A percentile compares a stretch with the other conserved stretches of the same genome.
Evolutionary conservation across 2,888 invertebrate genomes (phyloP).

Genomic region (Ophioninae sp.): DNA sequence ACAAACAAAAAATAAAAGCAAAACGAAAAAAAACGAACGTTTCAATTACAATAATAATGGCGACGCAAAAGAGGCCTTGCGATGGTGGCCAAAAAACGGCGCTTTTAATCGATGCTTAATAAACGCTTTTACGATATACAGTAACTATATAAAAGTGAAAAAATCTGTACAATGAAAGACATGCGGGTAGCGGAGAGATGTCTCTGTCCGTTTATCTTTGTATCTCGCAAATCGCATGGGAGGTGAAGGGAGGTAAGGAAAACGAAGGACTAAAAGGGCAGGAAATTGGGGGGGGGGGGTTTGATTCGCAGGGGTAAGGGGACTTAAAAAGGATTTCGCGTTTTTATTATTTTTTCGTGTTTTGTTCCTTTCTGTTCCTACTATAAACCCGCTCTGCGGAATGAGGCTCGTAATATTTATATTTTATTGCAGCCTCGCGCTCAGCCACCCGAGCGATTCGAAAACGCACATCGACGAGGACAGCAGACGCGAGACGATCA

Average conservation of each 20-base stretch:
- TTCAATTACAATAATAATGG: constrained; percentile 80
- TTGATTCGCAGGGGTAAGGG: not conserved
- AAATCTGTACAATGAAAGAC: constrained; percentile 82
- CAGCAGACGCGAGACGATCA: constrained; percentile 73
- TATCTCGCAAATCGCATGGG: constrained; percentile 60
- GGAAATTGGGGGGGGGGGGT: not conserved
- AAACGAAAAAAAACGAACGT: constrained; percentile 25
- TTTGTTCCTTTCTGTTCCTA: constrained; percentile 31
- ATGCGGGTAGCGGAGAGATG: constrained; percentile 81
- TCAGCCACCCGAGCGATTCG: constrained; percentile 64
- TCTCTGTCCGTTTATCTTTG: constrained; percentile 74
- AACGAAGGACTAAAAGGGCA: not conserved
- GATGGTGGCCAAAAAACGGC: constrained; percentile 54
- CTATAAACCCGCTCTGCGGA: constrained; percentile 56
- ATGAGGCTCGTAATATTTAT: constrained; percentile 59
- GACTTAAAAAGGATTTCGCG: constrained; percentile 27
- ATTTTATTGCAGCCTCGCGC: constrained; percentile 63
- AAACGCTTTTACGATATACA: constrained; percentile 59
- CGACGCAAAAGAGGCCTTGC: constrained; percentile 62
- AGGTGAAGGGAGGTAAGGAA: constrained; percentile 15
- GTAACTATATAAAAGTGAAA: constrained; percentile 81
- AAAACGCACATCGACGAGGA: constrained; percentile 68
- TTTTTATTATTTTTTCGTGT: constrained; percentile 46
- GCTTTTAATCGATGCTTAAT: constrained; percentile 75
- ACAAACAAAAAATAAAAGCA: constrained; percentile 38